These are phyloP conservation scores for Thamnophis sirtalis DNA, from an alignment of 2,113 vertebrate species.

Conservation along the genomic window DNA sequence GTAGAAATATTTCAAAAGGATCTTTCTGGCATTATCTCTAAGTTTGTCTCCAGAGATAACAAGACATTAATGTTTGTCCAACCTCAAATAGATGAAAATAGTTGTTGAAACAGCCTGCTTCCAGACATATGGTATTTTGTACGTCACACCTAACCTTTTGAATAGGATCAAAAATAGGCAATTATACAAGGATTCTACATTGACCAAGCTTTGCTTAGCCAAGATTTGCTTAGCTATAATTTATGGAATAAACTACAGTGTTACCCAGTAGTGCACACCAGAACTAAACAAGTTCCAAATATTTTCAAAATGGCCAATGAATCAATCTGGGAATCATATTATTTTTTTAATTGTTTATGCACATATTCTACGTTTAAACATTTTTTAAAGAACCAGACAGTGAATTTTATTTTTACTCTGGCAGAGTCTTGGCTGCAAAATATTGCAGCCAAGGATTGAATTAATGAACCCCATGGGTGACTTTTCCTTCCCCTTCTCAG, in stretches of 20 bases:
- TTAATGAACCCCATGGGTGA: not conserved
- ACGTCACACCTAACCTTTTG: not conserved
- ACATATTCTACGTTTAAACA: not conserved
- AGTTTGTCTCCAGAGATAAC: not conserved
- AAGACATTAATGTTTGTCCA: not conserved
- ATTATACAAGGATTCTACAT: not conserved
- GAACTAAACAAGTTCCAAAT: not conserved
- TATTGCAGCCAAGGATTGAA: not conserved
- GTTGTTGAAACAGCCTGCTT: not conserved
- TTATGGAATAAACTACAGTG: not conserved
- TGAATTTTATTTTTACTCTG: not conserved
- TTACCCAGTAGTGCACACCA: not conserved
- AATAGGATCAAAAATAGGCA: not conserved
- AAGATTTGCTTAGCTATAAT: not conserved
- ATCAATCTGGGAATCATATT: not conserved
- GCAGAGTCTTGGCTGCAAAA: not conserved
- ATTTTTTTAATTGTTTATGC: not conserved
- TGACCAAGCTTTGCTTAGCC: no score
- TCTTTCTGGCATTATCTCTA: not conserved
- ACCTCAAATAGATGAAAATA: not conserved
- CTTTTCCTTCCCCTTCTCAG: conserved; percentile 19
- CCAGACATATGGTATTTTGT: not conserved
- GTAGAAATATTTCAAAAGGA: not conserved
- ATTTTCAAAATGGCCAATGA: not conserved
- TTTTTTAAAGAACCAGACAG: not conserved